Evolutionary conservation across 2,888 invertebrate genomes (phyloP), one percentile per base, ranked within the genome.

Genomic region (Cyclophora albipunctata): DNA sequence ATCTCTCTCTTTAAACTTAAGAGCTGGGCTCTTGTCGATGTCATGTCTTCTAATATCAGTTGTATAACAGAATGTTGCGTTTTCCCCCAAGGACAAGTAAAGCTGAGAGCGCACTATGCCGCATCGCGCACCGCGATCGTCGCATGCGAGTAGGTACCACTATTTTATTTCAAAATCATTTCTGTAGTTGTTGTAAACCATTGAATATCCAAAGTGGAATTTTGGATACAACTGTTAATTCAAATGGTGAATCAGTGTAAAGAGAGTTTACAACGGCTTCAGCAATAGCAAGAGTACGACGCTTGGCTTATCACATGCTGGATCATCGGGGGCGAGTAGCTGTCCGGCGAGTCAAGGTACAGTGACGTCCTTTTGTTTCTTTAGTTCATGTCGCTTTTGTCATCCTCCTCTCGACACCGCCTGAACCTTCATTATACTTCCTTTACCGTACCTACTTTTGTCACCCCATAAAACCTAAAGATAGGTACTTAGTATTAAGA

Each of bases 81-180:
- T 80, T 84, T 81, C 80, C 81, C 78, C 71, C 71, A 62, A 62
- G 60, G 74, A 70, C 69, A 66, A 73, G 62, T 75, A 74, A 71
- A 72, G 72, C 81, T 75, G 80, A 78, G 65, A 77, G 72, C 72
- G 74, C 85, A 84, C 84, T 64, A 63, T 78, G 80, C 79, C 73
- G 75, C 82, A 84, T 79, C 82, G 82, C 77, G 79, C 85, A 84
- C 86, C 72, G 76, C 81, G 81, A 70, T 71, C 81, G 80, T 73
- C 82, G 86, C 86, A 86, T 85, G 86, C 79, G 72, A 78, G 75
- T 86, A 85, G 83, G 81, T 81, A 81, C 72, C 70, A 73, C 69
- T 55, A 64, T 58, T 57, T 52, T 48, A 34, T 41, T 34, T 34
- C 20, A 34, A 42, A 60, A 66, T 69, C 60, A 62, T 71, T 67